A percentile compares a stretch with the other conserved stretches of the same genome.
phyloP scores from a whole-genome alignment of 2,113 vertebrate species.

The Corythornis vintsioides region DNA sequence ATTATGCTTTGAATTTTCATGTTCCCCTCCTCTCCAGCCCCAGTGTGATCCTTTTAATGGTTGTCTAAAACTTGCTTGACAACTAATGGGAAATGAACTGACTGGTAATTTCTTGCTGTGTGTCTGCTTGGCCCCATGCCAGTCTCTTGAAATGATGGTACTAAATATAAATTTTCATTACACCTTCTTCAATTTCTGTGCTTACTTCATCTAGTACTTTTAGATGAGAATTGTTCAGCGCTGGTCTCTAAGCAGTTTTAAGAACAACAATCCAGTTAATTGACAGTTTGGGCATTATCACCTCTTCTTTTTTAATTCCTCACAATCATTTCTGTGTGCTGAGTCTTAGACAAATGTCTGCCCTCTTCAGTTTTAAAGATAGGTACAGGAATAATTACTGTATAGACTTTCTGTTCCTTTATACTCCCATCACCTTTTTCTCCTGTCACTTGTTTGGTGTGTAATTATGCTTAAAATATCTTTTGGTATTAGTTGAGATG shows the following conservation, averaged over 20 bases:
- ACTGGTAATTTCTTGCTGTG: conserved; percentile 52
- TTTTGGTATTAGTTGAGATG: conserved; percentile 65
- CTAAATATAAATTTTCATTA: conserved; percentile 66
- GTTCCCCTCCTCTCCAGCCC: conserved; percentile 29
- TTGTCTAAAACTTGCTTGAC: conserved; percentile 58
- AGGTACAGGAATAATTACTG: conserved; percentile 61
- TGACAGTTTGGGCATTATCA: conserved; percentile 47
- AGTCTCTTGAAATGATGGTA: conserved; percentile 39
- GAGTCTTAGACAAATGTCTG: conserved; percentile 40
- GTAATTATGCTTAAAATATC: conserved; percentile 73
- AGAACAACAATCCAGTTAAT: conserved; percentile 60
- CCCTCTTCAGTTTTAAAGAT: conserved; percentile 59
- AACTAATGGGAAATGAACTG: conserved; percentile 67
- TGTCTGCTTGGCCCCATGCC: conserved; percentile 43
- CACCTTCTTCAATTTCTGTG: conserved; percentile 37
- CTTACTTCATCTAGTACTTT: conserved; percentile 39
- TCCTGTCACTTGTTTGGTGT: conserved; percentile 53
- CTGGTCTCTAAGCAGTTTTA: conserved; percentile 30
- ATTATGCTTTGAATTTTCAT: conserved; percentile 58
- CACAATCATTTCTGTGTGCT: background rate
- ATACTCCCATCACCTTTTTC: conserved; percentile 50
- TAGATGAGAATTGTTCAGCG: background rate
- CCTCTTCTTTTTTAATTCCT: conserved; percentile 56
- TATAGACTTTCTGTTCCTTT: conserved; percentile 47
- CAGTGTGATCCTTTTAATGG: conserved; percentile 55